Evolutionary conservation across 2,797 vertebrate species (phyloP).

Genomic region (Siniperca undulata): DNA sequence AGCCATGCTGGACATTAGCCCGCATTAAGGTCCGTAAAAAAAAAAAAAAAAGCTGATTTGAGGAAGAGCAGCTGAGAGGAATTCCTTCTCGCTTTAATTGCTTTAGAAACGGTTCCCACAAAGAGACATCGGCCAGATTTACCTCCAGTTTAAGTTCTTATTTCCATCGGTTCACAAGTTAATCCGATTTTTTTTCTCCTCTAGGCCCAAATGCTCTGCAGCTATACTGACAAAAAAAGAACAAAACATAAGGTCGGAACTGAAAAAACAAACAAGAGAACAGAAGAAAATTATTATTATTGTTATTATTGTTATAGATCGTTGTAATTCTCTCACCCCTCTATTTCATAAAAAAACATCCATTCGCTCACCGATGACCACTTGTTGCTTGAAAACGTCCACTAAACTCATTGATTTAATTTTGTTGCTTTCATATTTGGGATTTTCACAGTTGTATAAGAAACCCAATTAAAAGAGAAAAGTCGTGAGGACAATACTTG

Average conservation of each 20-base stretch:
- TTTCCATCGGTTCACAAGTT: constrained; percentile 97
- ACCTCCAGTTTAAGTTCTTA: constrained; percentile 95
- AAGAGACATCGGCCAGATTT: constrained; percentile 94
- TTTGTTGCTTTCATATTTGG: not conserved
- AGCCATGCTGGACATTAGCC: constrained; percentile 90
- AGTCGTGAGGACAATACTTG: not conserved
- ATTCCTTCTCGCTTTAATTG: constrained; percentile 97
- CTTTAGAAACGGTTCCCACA: constrained; percentile 95
- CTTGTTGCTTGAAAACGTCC: constrained; percentile 61
- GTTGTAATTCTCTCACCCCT: not conserved
- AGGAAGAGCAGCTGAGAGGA: constrained; percentile 92
- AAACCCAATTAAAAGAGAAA: not conserved
- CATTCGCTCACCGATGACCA: constrained; percentile 18
- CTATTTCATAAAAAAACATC: not conserved
- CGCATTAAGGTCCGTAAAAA: constrained; percentile 86
- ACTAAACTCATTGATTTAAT: not conserved
- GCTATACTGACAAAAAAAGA: constrained; percentile 50
- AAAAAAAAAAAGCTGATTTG: constrained; percentile 87
- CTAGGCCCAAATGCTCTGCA: constrained; percentile 70
- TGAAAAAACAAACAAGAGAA: not conserved
- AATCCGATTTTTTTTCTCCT: constrained; percentile 90
- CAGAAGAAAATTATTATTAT: not conserved
- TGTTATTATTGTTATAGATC: not conserved
- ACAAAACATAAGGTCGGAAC: constrained; percentile 35
- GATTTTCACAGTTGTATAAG: not conserved